A percentile compares a stretch with the other conserved stretches of the same genome.
Evolutionary conservation across 2,888 invertebrate species (phyloP).

Genomic region (Drosophila melanosoma): DNA sequence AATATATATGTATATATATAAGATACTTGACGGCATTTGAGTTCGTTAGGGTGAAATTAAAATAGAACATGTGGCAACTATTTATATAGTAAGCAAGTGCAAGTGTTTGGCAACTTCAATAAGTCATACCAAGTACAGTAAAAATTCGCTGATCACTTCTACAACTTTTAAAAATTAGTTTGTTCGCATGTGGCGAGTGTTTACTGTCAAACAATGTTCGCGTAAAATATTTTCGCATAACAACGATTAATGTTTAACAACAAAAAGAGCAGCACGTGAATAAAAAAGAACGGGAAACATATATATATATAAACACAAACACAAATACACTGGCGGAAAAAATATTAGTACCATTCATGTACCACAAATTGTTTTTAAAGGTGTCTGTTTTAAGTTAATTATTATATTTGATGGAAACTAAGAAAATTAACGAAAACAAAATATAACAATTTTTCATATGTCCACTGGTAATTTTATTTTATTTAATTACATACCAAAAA

Average conservation of each 20-base stretch:
- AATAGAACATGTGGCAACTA: slow-evolving; percentile 32
- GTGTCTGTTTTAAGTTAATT: background rate
- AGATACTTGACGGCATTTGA: slow-evolving; percentile 11
- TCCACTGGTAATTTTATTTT: too few species aligned
- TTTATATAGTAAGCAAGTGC: slow-evolving; percentile 8
- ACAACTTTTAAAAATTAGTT: background rate
- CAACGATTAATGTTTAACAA: slow-evolving; percentile 5
- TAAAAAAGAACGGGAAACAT: background rate
- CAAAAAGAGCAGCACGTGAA: slow-evolving; percentile 14
- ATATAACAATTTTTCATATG: too few species aligned
- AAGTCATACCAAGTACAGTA: slow-evolving; percentile 22
- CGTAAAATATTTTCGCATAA: slow-evolving; percentile 6
- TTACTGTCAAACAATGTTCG: background rate
- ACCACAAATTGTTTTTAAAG: background rate
- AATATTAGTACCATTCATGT: background rate
- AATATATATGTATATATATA: background rate
- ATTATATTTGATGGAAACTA: background rate
- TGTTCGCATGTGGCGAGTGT: background rate
- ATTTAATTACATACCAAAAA: too few species aligned
- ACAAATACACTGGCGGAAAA: background rate
- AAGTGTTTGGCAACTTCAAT: slow-evolving; percentile 13
- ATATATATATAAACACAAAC: background rate
- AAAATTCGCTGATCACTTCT: background rate
- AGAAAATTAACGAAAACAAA: background rate
- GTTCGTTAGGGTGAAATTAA: slow-evolving; percentile 7